These are phyloP conservation scores for Eupithecia vulgata DNA, from an alignment of 2,888 invertebrate genomes.

Conservation along the genomic window DNA sequence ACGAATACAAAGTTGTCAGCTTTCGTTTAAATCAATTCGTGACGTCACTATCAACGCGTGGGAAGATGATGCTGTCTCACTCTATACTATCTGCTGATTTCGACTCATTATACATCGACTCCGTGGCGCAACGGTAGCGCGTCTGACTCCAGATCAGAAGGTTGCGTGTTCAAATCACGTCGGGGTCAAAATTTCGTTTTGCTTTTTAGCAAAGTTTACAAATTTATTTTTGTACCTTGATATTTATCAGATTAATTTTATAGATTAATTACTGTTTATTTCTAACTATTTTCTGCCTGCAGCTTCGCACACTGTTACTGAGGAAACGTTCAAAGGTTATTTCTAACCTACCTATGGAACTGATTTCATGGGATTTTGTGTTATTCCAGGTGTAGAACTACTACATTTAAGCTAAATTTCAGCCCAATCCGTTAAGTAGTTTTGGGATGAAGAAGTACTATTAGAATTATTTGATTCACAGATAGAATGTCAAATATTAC, in stretches of 20 bases:
- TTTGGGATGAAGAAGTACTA: no score
- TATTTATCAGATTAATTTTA: not conserved
- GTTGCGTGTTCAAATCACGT: constrained; percentile 99
- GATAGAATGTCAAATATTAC: no score
- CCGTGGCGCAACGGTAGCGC: constrained; percentile 99
- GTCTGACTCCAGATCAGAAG: constrained; percentile 99
- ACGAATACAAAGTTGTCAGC: not conserved
- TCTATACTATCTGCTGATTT: constrained; percentile 12
- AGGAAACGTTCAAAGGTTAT: not conserved
- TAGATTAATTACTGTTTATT: not conserved
- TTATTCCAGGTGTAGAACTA: no score
- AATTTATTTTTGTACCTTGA: not conserved
- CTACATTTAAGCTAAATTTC: no score
- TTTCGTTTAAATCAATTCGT: not conserved
- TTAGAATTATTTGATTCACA: no score
- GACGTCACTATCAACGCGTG: constrained; percentile 5
- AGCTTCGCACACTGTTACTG: not conserved
- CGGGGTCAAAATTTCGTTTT: constrained; percentile 87
- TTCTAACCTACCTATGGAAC: no score
- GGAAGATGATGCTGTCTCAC: not conserved
- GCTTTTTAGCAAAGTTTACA: constrained; percentile 23
- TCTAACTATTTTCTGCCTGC: not conserved
- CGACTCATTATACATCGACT: constrained; percentile 72
- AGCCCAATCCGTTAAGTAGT: no score
- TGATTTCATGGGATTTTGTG: no score